Percentiles rank a stretch among this genome's conserved stretches.
Conservation (phyloP, 2,888 invertebrate species). For the Drosophila birchii region DNA sequence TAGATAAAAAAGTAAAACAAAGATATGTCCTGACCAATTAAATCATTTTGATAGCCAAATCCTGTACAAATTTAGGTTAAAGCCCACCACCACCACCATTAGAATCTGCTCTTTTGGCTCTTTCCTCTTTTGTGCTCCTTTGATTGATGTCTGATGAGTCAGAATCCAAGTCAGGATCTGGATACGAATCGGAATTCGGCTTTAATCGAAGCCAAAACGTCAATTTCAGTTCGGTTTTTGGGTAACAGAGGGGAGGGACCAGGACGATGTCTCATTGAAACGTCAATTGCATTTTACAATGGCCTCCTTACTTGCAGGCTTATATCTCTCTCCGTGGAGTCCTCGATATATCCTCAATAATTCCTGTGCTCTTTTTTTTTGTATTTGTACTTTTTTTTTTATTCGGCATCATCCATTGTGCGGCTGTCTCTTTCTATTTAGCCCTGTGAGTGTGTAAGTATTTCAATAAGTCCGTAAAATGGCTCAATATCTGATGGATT, state of each 20-base stretch:
- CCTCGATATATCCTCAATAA: slow-evolving; percentile 7
- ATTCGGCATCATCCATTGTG: slow-evolving; percentile 42
- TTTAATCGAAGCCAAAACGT: slow-evolving; percentile 65
- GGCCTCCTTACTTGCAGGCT: slow-evolving; percentile 27
- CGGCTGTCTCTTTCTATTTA: slow-evolving; percentile 5
- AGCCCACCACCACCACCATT: neutral
- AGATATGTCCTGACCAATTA: slow-evolving; percentile 59
- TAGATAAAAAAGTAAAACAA: neutral
- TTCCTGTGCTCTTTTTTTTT: neutral
- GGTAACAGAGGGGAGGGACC: slow-evolving; percentile 1
- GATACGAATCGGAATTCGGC: slow-evolving; percentile 4
- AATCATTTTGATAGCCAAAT: slow-evolving; percentile 75
- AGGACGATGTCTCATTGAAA: slow-evolving; percentile 60
- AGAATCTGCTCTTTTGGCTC: neutral
- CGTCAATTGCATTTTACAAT: slow-evolving; percentile 69
- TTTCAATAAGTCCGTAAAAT: slow-evolving; percentile 41
- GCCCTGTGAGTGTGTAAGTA: slow-evolving; percentile 29
- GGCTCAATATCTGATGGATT: slow-evolving; percentile 45
- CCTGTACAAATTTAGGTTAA: slow-evolving; percentile 56
- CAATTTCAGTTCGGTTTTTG: slow-evolving; percentile 57
- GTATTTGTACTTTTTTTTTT: slow-evolving; percentile 45
- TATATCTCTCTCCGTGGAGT: neutral
- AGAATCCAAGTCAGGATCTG: slow-evolving; percentile 1
- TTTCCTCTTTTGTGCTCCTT: slow-evolving; percentile 18
- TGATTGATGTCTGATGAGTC: slow-evolving; percentile 35